Evolutionary conservation across 2,888 invertebrate genomes (phyloP), one percentile per base, ranked within the genome.

Genomic region (Caenorhabditis becei): DNA sequence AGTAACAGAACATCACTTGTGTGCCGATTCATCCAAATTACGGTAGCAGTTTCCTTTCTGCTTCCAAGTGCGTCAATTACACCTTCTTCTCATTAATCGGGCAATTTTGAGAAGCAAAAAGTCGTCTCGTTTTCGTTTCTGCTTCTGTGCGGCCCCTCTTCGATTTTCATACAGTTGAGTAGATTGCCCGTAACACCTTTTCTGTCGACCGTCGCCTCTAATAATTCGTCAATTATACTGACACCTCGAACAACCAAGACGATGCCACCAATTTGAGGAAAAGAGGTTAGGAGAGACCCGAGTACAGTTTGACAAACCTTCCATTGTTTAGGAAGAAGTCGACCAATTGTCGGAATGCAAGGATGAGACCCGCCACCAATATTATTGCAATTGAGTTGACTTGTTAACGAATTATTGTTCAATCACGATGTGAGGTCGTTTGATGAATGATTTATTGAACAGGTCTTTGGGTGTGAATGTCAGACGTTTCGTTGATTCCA

Each of bases 181-280:
- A 78, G 71, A 78, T 66, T 78, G 65, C 59, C 78, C 78, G 78
- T 78, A 78, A 78, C 78, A 78, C 63, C 70, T 63, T 78, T 78
- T 71, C 63, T 41, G 62, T 69, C 62, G 56, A 56, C 47, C 62
- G 62, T 77, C 69, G 35, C 63, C 49, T 63, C 63, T 63, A 70
- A 77, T 77, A 77, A 77, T 78, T 78, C 78, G 71, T 78, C 78
- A 78, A 78, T 78, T 78, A 78, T 78, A 71, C 56, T 62, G 61
- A 77, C 77, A 77, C 69, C 75, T 75, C 58, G 44, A 56, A 71
- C 70, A 69, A 69, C 69, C 59, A 51, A 28, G 56, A 66, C 58
- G 58, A 58, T 66, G 65, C 74, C n/a, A n/a, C n/a, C 77, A 77
- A 77, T 70, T 77, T 77, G 77, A 77, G 23, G 61, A 41, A 62